Base-by-base conservation (phyloP, 2,888 invertebrate genomes). In the Leptinotarsa peninsularis region DNA sequence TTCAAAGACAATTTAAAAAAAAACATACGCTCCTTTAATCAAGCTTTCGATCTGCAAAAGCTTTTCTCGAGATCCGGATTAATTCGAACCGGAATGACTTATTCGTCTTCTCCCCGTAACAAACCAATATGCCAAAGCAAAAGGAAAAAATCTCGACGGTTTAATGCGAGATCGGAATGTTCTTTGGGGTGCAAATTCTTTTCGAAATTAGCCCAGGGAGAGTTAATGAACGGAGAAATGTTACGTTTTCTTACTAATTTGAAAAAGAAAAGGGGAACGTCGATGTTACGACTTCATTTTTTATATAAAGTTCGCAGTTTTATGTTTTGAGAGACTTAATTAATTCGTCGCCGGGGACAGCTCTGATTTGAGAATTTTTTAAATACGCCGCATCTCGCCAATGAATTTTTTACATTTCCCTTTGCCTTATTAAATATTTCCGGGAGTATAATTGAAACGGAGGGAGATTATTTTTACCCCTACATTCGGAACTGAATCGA, bases 201-300 rank as follows among this genome's bases (percentile, higher is more conserved):
- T 87, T 85, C 86, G 86, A 88, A 88, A 89, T 88, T 89, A 88
- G 88, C 86, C 86, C 86, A 86, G 87, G 86, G 87, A 87, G 88
- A 87, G 87, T 88, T 88, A 88, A 88, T 88, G 88, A 88, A 88
- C 85, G 86, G 84, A 87, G 88, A 88, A 88, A 88, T 88, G 88
- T 88, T 88, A 87, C 88, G 87, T 88, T 88, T 84, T 88, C 87
- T 87, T 87, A 86, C 88, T 88, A 88, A 88, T 88, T 88, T 88
- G 88, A 88, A 86, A 84, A 85, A 83, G 82, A 83, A 86, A 80
- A 80, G 85, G 85, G 85, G 69, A 43, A 21, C 56, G 69, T 56
- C 82, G 84, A 81, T 84, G 82, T 85, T 85, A 83, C 83, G 86
- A 86, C 86, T 87, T 87, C 85, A 87, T 87, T 87, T 87, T 86